These are phyloP conservation scores for Argynnis bischoffii DNA, from an alignment of 2,888 invertebrate species.

Conservation along the genomic window DNA sequence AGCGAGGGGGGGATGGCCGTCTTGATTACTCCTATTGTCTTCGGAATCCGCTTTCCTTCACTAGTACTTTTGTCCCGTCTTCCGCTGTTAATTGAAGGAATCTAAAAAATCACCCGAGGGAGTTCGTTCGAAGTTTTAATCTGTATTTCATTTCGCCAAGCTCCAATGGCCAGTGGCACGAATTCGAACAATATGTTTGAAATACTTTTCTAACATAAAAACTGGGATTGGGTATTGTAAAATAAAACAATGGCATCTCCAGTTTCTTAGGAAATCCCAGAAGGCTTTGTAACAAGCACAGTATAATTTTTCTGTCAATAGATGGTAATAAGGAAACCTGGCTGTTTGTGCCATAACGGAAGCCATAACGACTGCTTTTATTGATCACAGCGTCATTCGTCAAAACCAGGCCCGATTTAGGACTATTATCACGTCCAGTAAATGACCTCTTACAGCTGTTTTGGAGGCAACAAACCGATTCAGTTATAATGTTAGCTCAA, in stretches of 20 bases:
- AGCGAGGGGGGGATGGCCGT: slow-evolving; percentile 45
- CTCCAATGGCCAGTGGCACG: not conserved
- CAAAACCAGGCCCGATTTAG: slow-evolving; percentile 24
- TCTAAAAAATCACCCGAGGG: slow-evolving; percentile 38
- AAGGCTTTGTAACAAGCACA: not conserved
- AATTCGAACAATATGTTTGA: slow-evolving; percentile 1
- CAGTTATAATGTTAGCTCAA: slow-evolving; percentile 6
- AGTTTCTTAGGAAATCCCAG: slow-evolving; percentile 2
- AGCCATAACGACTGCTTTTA: slow-evolving; percentile 34
- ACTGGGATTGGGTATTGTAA: not conserved
- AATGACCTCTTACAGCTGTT: slow-evolving; percentile 28
- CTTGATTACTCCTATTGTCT: slow-evolving; percentile 73
- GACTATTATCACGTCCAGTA: slow-evolving; percentile 32
- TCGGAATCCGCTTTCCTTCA: slow-evolving; percentile 61
- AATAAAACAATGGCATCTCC: slow-evolving; percentile 11
- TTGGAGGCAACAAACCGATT: slow-evolving; percentile 12
- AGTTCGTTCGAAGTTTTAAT: slow-evolving; percentile 31
- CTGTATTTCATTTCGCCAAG: slow-evolving; percentile 14
- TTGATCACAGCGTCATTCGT: slow-evolving; percentile 34
- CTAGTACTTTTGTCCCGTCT: slow-evolving; percentile 58
- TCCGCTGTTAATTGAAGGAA: slow-evolving; percentile 46
- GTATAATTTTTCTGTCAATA: slow-evolving; percentile 19
- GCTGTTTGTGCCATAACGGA: slow-evolving; percentile 32
- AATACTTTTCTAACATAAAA: not conserved
- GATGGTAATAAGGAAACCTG: slow-evolving; percentile 26